Percentiles rank a stretch among this genome's conserved stretches.
phyloP scores from a whole-genome alignment of 2,113 vertebrate genomes.

The Peromyscus polionotus region DNA sequence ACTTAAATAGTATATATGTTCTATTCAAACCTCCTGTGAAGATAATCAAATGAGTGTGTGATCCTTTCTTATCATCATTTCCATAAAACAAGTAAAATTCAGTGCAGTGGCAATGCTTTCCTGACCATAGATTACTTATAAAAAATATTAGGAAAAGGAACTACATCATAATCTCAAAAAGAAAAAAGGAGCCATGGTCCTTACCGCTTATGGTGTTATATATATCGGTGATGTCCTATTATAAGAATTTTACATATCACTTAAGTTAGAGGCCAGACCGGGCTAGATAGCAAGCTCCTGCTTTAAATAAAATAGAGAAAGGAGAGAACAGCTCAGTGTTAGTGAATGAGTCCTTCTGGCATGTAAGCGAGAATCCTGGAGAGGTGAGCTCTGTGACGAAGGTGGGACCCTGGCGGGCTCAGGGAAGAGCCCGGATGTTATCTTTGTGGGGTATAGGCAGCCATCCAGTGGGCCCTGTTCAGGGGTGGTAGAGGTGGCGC shows the following conservation, averaged over 20 bases:
- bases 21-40: neutral
- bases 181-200: neutral
- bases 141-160: conserved; percentile 42
- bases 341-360: neutral
- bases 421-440: neutral
- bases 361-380: neutral
- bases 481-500: neutral
- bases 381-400: neutral
- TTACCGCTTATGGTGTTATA: neutral
- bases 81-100: neutral
- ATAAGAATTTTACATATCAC: neutral
- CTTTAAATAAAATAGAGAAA: neutral
- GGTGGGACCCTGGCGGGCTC: fast-evolving
- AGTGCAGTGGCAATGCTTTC: conserved; percentile 7
- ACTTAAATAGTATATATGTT: conserved; percentile 11
- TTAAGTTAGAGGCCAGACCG: neutral
- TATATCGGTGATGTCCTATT: neutral
- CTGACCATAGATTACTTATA: conserved; percentile 43
- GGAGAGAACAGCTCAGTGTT: neutral
- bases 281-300: neutral
- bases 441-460: neutral
- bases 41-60: conserved; percentile 15
- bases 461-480: neutral
- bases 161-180: neutral
- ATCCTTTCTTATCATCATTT: conserved; percentile 11